Evolutionary conservation across 2,797 vertebrate genomes (phyloP).

Genomic region (Galaxias olidus): DNA sequence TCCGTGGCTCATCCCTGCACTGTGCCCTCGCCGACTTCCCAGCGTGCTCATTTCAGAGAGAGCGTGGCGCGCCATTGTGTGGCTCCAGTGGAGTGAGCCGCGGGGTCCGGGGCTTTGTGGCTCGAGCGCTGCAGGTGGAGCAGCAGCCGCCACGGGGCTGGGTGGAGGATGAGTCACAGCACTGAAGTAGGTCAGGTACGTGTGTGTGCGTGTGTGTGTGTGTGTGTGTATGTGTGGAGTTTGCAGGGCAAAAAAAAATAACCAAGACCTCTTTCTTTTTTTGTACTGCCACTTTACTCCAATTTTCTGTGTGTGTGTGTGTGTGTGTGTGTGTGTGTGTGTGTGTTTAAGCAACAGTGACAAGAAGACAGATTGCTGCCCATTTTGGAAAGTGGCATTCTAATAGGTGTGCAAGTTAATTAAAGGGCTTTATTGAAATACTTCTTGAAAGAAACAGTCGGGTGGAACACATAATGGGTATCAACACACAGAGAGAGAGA

Average conservation of each 20-base stretch:
- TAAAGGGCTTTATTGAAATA: conserved; percentile 80
- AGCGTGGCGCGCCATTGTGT: no score
- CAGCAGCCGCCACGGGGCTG: no score
- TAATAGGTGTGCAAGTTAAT: conserved; percentile 82
- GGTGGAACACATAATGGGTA: conserved; percentile 68
- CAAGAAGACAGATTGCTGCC: conserved; percentile 83
- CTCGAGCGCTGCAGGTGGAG: no score
- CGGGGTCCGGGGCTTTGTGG: no score
- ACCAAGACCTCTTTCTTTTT: conserved; percentile 50
- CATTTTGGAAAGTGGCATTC: conserved; percentile 82
- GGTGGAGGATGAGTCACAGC: no score
- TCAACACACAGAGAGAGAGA: conserved; percentile 15
- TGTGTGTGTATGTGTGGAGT: conserved; percentile 37
- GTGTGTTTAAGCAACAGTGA: conserved; percentile 56
- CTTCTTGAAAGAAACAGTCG: conserved; percentile 68
- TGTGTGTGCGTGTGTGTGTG: no score
- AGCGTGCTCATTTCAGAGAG: no score
- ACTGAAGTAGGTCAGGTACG: no score
- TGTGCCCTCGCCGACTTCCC: no score
- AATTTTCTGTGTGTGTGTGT: conserved; percentile 21
- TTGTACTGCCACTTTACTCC: conserved; percentile 22
- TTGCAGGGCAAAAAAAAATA: conserved; percentile 24
- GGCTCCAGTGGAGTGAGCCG: no score
- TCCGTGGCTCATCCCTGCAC: no score
- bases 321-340: conserved; percentile 23